Percentiles rank a stretch among this genome's conserved stretches.
phyloP scores from a whole-genome alignment of 2,113 vertebrate species.

The Eclectus roratus region DNA sequence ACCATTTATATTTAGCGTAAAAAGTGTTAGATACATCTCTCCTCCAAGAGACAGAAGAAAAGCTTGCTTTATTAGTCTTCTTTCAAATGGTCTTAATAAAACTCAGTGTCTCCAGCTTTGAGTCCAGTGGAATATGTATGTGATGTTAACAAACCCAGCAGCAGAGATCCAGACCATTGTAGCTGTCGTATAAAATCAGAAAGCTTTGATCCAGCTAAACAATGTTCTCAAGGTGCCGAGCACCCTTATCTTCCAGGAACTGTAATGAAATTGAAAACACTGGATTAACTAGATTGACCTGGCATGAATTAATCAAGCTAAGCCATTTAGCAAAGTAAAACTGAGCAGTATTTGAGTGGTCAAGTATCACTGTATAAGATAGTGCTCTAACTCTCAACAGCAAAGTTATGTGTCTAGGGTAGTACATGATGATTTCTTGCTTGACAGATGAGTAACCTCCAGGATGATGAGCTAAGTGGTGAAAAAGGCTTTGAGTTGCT shows the following conservation, averaged over 20 bases:
- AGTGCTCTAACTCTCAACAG: not conserved
- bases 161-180: not conserved
- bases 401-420: not conserved
- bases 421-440: not conserved
- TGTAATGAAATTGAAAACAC: not conserved
- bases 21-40: not conserved
- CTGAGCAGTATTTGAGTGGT: not conserved
- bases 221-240: not conserved
- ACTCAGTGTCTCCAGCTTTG: not conserved
- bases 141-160: not conserved
- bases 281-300: not conserved
- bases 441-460: not conserved
- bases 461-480: not conserved
- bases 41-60: not conserved
- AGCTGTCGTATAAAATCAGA: not conserved
- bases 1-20: not conserved
- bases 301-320: slow-evolving; percentile 16
- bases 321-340: not conserved
- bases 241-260: not conserved
- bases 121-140: not conserved
- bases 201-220: not conserved
- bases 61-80: not conserved
- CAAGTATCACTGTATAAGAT: not conserved
- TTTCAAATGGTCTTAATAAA: not conserved
- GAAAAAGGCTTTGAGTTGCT: not conserved